phyloP scores from a whole-genome alignment of 2,888 invertebrate genomes.

The Eulithis testata region DNA sequence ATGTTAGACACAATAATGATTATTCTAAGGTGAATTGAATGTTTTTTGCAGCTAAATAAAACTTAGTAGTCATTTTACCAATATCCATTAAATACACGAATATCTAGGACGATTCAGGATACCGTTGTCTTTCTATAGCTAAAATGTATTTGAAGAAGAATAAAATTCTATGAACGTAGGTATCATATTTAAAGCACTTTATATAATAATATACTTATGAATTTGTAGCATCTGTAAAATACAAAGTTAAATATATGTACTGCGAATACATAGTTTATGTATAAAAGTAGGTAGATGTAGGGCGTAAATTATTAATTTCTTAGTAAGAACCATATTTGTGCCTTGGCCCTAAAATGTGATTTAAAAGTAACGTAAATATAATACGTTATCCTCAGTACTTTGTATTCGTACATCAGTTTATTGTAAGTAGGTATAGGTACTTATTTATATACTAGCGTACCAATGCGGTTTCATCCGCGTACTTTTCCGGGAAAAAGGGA shows the following conservation, averaged over 20 bases:
- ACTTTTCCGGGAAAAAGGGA: background rate
- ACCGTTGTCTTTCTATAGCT: constrained; percentile 28
- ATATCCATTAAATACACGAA: background rate
- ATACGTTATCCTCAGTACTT: constrained; percentile 48
- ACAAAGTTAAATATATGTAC: constrained; percentile 30
- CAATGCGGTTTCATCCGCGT: background rate
- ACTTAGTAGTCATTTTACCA: constrained; percentile 1
- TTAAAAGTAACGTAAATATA: constrained; percentile 51
- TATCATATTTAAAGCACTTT: constrained; percentile 23
- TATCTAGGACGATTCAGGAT: background rate
- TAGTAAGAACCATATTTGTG: constrained; percentile 73
- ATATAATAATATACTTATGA: constrained; percentile 24
- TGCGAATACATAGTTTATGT: constrained; percentile 34
- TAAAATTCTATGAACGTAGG: constrained; percentile 30
- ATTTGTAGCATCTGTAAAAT: constrained; percentile 39
- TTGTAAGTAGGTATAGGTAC: constrained; percentile 16
- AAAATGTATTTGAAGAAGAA: constrained; percentile 21
- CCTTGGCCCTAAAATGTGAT: constrained; percentile 80
- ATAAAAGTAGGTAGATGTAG: constrained; percentile 53
- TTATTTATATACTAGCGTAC: constrained; percentile 18
- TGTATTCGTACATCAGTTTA: constrained; percentile 45
- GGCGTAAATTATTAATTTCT: constrained; percentile 60
- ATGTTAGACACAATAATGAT: background rate
- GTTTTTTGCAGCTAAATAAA: constrained; percentile 12
- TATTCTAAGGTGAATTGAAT: background rate